Conservation (phyloP, 1,140 invertebrate species). For the Calliopsis andreniformis region DNA sequence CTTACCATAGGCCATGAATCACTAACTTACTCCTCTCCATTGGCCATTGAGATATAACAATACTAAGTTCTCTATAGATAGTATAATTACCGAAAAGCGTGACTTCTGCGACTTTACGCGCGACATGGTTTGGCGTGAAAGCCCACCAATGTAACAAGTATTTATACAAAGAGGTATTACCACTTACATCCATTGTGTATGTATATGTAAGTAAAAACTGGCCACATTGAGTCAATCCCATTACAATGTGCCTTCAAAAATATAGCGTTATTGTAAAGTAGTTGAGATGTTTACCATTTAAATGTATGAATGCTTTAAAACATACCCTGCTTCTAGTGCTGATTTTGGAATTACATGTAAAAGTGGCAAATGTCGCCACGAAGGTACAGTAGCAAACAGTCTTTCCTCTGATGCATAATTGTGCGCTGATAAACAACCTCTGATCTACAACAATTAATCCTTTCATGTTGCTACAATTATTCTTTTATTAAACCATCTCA, state of each 20-base stretch:
- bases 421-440: conserved; percentile 76
- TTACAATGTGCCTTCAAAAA: conserved; percentile 89
- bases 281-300: not conserved
- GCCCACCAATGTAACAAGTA: conserved; percentile 89
- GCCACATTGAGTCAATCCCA: conserved; percentile 96
- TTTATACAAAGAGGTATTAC: conserved; percentile 79
- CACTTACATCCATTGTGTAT: conserved; percentile 83
- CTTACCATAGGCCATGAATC: conserved; percentile 86
- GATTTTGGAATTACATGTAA: conserved; percentile 78
- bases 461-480: not conserved
- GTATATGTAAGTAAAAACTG: conserved; percentile 95
- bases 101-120: conserved; percentile 86
- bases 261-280: conserved; percentile 51
- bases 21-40: conserved; percentile 84
- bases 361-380: conserved; percentile 76
- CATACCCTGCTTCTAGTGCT: conserved; percentile 79
- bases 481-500: not conserved
- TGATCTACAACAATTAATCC: conserved; percentile 70
- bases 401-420: conserved; percentile 78
- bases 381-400: conserved; percentile 77
- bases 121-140: conserved; percentile 84
- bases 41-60: conserved; percentile 88
- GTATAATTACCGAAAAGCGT: conserved; percentile 86
- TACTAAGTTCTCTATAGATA: conserved; percentile 84
- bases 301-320: not conserved